Evolutionary conservation across 2,797 vertebrate species (phyloP), one percentile per base, ranked within the genome.

Genomic region (Acipenser oxyrinchus): DNA sequence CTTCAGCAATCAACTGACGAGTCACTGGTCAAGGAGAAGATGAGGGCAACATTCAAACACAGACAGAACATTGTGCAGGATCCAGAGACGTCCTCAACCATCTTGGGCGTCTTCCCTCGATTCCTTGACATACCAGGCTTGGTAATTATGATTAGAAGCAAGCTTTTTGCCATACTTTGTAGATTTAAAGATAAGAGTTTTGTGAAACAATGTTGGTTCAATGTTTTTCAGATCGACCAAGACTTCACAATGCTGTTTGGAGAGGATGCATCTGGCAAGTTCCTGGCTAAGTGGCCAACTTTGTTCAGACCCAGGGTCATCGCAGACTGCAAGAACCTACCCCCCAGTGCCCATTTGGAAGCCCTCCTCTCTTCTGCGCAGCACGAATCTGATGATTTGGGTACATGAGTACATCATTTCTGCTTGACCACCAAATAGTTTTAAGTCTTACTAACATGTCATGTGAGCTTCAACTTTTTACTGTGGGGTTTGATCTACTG

Each of bases 171-270:
- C 10, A 52, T 48, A 53, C 5, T 10, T 6, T 60, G 48, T 49
- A 15, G 18, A 62, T 6, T 12, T 18, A 37, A 7, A 55, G n/a
- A 65, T 13, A 13, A 53, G 50, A 49, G 53, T 65, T 9, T 51
- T 10, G 37, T 18, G 48, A 61, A 60, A 60, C 23, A 18, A 60
- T 48, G 51, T 13, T 49, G 37, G 12, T 48, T 13, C 15, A 15
- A 18, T 67, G 5, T 67, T 57, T 10, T 50, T 12, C 60, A 73
- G 75, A 75, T 77, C 60, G 70, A 69, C 12, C 66, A 74, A 69
- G 63, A 75, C n/a, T 72, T 77, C 64, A 63, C n/a, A 55, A 63
- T 72, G 66, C 60, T 73, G 57, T 71, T 75, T 60, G 64, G 59
- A 69, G 62, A 71, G 49, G 69, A 71, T 3, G 58, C 67, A n/a